Evolutionary conservation across 2,113 vertebrate species (phyloP).

Genomic region (Corapipo altera): DNA sequence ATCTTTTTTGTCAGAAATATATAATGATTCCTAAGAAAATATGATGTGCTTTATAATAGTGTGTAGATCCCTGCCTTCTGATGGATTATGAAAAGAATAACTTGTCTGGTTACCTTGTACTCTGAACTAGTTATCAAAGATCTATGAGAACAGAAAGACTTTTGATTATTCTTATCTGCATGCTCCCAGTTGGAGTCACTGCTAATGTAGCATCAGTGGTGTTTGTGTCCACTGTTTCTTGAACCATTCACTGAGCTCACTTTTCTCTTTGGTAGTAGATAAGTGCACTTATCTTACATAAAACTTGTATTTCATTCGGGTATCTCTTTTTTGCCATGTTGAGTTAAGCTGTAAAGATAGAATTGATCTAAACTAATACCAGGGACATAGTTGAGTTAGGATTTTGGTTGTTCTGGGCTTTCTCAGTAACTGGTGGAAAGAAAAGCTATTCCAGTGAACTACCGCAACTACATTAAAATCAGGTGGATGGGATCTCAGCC

Average conservation of each 20-base stretch:
- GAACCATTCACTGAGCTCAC: not conserved
- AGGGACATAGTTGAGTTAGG: not conserved
- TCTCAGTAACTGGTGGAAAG: not conserved
- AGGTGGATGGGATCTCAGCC: not conserved
- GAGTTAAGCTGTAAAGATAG: not conserved
- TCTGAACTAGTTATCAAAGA: not conserved
- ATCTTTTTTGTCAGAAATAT: not conserved
- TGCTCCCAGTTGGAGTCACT: not conserved
- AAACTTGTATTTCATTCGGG: not conserved
- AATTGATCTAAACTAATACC: not conserved
- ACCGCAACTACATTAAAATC: not conserved
- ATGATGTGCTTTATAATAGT: not conserved
- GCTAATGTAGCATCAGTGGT: not conserved
- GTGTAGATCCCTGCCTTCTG: not conserved
- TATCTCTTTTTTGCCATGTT: not conserved
- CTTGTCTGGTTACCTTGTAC: not conserved
- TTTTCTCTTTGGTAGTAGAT: not conserved
- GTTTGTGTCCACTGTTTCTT: not conserved
- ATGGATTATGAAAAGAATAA: not conserved
- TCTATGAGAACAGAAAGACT: not conserved
- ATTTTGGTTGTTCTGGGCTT: not conserved
- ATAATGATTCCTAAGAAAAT: not conserved
- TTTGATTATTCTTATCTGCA: not conserved
- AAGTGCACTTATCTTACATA: not conserved
- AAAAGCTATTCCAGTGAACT: not conserved